Percentiles rank a stretch among this genome's conserved stretches.
Conservation (phyloP, 2,113 vertebrate species). For the Nyctibius bracteatus region DNA sequence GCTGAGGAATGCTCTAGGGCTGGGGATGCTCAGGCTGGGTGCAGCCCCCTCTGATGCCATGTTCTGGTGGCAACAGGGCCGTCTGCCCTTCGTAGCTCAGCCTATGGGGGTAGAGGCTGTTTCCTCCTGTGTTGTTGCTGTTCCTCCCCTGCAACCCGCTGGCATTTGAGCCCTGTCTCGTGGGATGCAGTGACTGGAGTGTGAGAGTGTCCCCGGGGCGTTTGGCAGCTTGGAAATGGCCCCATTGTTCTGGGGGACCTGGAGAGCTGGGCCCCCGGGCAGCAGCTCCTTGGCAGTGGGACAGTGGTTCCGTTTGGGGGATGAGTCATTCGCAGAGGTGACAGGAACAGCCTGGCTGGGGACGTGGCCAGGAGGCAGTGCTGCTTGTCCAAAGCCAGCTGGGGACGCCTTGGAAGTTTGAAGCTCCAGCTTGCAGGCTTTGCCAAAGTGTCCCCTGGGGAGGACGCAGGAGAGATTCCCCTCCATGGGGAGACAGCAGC, state of each 20-base stretch:
- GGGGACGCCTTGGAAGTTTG: background rate
- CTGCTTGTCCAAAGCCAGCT: background rate
- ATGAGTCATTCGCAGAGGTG: conserved; percentile 27
- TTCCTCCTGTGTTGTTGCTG: background rate
- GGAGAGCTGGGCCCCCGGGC: background rate
- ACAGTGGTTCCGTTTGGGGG: background rate
- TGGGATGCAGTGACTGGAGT: background rate
- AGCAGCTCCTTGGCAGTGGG: conserved; percentile 15
- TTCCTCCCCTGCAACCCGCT: background rate
- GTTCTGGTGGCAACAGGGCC: background rate
- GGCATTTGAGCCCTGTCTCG: background rate
- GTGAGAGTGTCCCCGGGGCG: background rate
- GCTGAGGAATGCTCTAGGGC: background rate
- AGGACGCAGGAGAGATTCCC: background rate
- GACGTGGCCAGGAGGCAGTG: background rate
- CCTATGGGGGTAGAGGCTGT: background rate
- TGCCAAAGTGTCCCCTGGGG: background rate
- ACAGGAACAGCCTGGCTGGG: background rate
- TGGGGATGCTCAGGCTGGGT: background rate
- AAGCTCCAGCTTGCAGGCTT: background rate
- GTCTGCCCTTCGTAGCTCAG: background rate
- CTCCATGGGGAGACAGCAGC: background rate
- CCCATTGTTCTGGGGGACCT: background rate
- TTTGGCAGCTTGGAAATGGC: background rate
- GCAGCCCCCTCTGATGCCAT: background rate